Base-by-base conservation (phyloP, 2,113 vertebrate genomes). In the Pseudorasbora parva region DNA sequence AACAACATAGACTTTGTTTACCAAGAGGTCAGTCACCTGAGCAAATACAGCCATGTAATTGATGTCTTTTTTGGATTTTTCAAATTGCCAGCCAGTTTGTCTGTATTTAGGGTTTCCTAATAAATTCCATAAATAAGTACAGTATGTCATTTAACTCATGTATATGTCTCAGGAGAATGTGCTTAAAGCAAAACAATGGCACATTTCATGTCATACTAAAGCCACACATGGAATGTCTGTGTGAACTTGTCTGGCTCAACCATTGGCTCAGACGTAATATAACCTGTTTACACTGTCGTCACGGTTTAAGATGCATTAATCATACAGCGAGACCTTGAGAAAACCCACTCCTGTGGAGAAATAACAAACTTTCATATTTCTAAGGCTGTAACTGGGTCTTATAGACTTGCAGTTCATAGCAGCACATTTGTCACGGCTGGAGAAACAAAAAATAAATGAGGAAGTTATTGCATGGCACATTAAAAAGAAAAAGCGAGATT, bases 231-330 rank as follows among this genome's bases (percentile, higher is more conserved):
- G n/a, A 78, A 62, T 77, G 78, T 56, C 62, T 62, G 45, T 62
- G 71, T 82, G 74, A 84, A 82, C 51, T 77, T 78, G 76, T 78
- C 66, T 82, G 81, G 83, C 73, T 73, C 71, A 43, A 71, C 49
- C 72, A 43, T 19, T 81, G 78, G 66, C 59, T 84, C 82, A 78
- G 82, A 86, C 78, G 81, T 86, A 84, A 84, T 66, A 68, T 27
- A 37, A 23, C 78, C 82, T 84, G 87, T 86, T 88, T 88, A 88
- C 87, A 78, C 43, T 49, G 79, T 77, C 54, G 64, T 75, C 66
- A 30, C 6, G 59, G 57, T 43, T 79, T 82, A 86, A 89, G 91
- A 87, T 81, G 66, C 85, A 92, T 94, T 90, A 87, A 92, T 94
- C 92, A 92, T 78, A 27, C 59, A 86, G 84, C 64, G 77, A 86